Evolutionary conservation across 2,113 vertebrate species (phyloP), one percentile per base, ranked within the genome.

Genomic region (Brienomyrus brachyistius): DNA sequence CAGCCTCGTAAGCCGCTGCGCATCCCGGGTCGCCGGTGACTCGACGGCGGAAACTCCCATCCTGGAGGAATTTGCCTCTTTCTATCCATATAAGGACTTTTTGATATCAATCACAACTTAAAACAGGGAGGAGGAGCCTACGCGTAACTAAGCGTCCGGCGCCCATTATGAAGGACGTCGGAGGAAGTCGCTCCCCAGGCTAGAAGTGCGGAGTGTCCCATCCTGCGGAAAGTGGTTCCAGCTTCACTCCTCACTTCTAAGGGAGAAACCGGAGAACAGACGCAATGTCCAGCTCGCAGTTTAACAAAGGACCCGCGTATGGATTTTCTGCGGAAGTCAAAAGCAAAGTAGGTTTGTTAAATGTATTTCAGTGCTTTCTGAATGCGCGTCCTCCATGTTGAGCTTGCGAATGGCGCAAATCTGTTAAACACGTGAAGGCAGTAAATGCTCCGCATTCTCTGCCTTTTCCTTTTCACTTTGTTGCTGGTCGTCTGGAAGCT

Each of bases 21-120:
- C 3, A 11, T 70, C 62, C 62, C 62, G 45, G 45, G 19, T n/a
- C 1, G 62, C 21, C 9, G 35, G 21, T 15, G 87, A 47, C 31
- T 40, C 7, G 23, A 13, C 35, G 59, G 23, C 47, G 92, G 91
- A 91, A 92, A 95, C 95, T 94, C 94, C 94, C 93, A 92, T 94
- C 91, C 52, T 92, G 80, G 90, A 94, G 94, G 94, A 96, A 95
- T 96, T 94, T 92, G 93, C 95, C 92, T 91, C 94, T 95, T 95
- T 94, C 94, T 93, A 92, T 94, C 95, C 96, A 95, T 96, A 96
- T 95, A 96, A 92, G 96, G 96, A 95, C 88, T 95, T 96, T 96
- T 96, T 94, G 91, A 95, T 95, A 94, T 95, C 94, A 94, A 95
- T 94, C 93, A 92, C 86, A 86, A 92, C 90, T 90, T 92, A 92